Base-by-base conservation (phyloP, 2,113 vertebrate species). In the Cricetomys ansorgei region DNA sequence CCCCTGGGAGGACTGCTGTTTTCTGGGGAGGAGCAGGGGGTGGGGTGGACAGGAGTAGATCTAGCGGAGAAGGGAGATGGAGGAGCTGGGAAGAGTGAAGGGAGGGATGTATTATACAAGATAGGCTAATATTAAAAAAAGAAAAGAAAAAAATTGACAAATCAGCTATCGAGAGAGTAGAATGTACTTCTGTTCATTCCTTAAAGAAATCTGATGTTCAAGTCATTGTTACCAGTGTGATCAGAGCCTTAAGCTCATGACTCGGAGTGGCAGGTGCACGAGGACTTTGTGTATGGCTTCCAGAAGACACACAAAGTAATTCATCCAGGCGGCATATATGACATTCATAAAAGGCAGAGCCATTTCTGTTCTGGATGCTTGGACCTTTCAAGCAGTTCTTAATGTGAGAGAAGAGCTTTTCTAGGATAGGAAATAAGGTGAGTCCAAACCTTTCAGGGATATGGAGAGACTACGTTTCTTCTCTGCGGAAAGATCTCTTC, bases 311-410 rank as follows among this genome's bases (percentile, higher is more conserved):
- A 96, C 98, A 97, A 91, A 97, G 97, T 96, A 95, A 98, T 98
- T 98, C 98, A 97, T 95, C 95, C 67, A 94, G 97, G 96, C 96
- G 88, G 96, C 96, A 97, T 98, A 97, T 98, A 93, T 98, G 98
- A 98, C 97, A 62, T 98, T 98, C 98, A 98, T 98, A 98, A 98
- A 98, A 98, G 98, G 95, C 2, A 0, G 67, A 45, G 96, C 96
- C 40, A 45, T 67, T 29, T 43, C 43, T 2, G 40, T 34, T 85
- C 29, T 17, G 48, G 34, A 1, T 29, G 9, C 10, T 21, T 45
- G 59, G 25, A 29, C 45, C 29, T 45, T 48, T 48, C 91, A 97
- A 85, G 89, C 94, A 77, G 64, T 88, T 88, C 94, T 96, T 98
- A 98, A 95, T 97, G 96, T 97, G 98, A 96, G 96, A 95, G 95